Conservation (phyloP, 2,888 invertebrate species). For the Sarcophaga carnaria region DNA sequence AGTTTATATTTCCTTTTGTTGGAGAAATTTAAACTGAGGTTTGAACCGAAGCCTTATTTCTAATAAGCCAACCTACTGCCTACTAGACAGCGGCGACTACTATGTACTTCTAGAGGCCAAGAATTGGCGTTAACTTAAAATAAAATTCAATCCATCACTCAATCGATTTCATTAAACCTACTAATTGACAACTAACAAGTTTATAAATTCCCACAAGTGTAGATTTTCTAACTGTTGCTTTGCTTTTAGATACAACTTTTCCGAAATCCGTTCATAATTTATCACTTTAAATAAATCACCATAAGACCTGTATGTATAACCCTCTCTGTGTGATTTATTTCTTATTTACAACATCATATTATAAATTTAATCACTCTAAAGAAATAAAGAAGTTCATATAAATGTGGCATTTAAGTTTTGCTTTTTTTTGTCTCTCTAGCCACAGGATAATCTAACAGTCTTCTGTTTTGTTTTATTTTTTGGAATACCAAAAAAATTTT, state of each 20-base stretch:
- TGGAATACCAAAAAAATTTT: not conserved
- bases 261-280: not conserved
- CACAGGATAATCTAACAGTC: conserved; percentile 56
- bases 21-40: no score
- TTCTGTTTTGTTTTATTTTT: conserved; percentile 16
- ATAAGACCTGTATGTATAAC: not conserved
- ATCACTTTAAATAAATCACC: not conserved
- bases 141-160: not conserved
- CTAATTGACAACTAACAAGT: no score
- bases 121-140: no score
- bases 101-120: no score
- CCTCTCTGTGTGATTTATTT: not conserved
- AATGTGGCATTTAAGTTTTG: conserved; percentile 36
- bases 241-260: not conserved
- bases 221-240: no score
- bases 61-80: no score
- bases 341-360: conserved; percentile 15
- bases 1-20: no score
- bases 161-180: no score
- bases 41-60: no score
- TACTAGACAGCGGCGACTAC: no score
- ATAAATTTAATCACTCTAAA: not conserved
- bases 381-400: conserved; percentile 38
- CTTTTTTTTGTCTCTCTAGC: conserved; percentile 31
- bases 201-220: not conserved